Evolutionary conservation across 2,113 vertebrate genomes (phyloP), one percentile per base, ranked within the genome.

Genomic region (Suricata suricatta): DNA sequence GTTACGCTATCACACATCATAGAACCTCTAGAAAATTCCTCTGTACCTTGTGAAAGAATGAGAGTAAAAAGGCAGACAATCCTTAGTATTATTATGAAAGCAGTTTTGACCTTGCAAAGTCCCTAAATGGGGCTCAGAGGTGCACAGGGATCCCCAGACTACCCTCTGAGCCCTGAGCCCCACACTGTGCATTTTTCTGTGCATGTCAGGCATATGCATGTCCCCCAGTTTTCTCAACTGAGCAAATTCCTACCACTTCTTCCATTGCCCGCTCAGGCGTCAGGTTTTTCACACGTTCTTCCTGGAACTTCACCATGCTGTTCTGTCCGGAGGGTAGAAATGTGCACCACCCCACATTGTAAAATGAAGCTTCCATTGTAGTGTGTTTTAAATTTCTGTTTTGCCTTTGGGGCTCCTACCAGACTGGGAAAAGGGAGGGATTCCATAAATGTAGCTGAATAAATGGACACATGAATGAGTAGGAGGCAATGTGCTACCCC

Each of bases 361-460:
- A 71, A 66, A 90, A 92, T 8, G 17, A 87, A 87, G 38, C 27
- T 13, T 19, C 4, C 44, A 1, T 21, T 52, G 31, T 47, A 9
- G 52, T 74, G 27, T 44, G 69, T 97, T 88, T 90, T 63, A 57
- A 80, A 35, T 84, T 76, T 92, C 95, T 38, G 64, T 66, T 88
- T 92, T 72, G 88, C 79, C 47, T 81, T 52, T 64, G 71, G 79
- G 71, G 52, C 35, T 94, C 50, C 71, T 94, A 47, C 54, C 64
- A 94, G 80, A 76, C 76, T 85, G 84, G 84, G 95, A 84, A 52
- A 85, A 97, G 81, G 54, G 25, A 74, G 64, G 25, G 69, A 95
- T 92, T 92, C 80, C 93, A 52, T n/a, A 87, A 80, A 90, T 17
- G 19, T 12, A 74, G 41, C 74, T 29, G 33, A 33, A 72, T n/a